phyloP scores from a whole-genome alignment of 2,797 vertebrate genomes.

The Enteromius argenteus region DNA sequence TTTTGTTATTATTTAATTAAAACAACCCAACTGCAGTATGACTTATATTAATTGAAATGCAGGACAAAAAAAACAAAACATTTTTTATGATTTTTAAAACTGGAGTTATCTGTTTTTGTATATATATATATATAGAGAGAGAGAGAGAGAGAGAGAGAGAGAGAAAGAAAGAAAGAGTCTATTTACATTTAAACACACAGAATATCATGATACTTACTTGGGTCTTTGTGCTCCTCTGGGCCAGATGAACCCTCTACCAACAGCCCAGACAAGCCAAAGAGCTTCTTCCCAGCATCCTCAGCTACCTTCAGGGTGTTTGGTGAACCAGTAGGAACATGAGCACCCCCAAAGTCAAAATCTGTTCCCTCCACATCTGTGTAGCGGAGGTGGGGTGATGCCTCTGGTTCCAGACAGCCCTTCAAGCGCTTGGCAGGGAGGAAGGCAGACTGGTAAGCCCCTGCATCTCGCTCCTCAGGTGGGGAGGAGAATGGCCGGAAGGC shows the following conservation, averaged over 20 bases:
- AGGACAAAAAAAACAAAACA: no score
- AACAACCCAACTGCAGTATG: background rate
- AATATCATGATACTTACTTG: conserved; percentile 86
- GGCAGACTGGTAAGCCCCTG: conserved; percentile 93
- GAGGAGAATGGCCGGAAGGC: conserved; percentile 97
- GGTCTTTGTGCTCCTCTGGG: conserved; percentile 93
- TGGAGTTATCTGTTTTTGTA: no score
- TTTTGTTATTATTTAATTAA: background rate
- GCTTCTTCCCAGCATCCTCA: conserved; percentile 94
- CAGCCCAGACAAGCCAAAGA: conserved; percentile 96
- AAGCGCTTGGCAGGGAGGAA: conserved; percentile 96
- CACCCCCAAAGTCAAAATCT: conserved; percentile 92
- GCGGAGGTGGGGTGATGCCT: conserved; percentile 84
- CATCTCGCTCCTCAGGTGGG: conserved; percentile 90
- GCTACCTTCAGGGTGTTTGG: conserved; percentile 88
- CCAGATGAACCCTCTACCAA: conserved; percentile 93
- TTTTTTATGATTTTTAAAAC: no score
- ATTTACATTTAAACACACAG: background rate
- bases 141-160: no score
- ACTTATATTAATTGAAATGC: no score
- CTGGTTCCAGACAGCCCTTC: conserved; percentile 90
- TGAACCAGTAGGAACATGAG: conserved; percentile 85
- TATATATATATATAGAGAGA: background rate
- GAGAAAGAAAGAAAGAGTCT: background rate
- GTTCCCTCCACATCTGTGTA: conserved; percentile 94